phyloP scores from a whole-genome alignment of 2,888 invertebrate genomes.

The Orchesella flavescens region DNA sequence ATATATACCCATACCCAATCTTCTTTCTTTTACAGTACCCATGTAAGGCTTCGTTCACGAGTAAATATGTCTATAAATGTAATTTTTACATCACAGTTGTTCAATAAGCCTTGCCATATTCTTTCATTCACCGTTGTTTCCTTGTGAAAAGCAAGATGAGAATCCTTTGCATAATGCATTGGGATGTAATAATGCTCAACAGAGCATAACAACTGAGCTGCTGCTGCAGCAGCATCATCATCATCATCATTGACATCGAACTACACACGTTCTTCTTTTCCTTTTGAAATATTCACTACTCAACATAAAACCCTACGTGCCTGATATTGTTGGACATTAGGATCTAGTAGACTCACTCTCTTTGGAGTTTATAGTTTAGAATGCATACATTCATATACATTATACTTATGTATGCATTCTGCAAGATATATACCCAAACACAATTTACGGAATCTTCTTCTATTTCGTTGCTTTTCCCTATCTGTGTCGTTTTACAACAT shows the following conservation, averaged over 20 bases:
- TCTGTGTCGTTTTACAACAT: too few species aligned
- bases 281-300: neutral
- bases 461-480: neutral
- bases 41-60: too few species aligned
- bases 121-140: constrained; percentile 14
- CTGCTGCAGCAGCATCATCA: neutral
- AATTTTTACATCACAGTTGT: too few species aligned
- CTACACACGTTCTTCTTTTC: neutral
- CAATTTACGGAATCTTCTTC: neutral
- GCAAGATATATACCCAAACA: neutral
- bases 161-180: too few species aligned
- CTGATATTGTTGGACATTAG: too few species aligned
- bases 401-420: neutral
- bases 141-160: neutral
- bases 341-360: neutral
- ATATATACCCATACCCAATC: too few species aligned
- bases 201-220: neutral
- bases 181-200: neutral
- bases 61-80: too few species aligned
- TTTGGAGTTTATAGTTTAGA: neutral
- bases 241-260: neutral
- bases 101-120: neutral
- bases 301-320: neutral
- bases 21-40: too few species aligned
- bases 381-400: neutral